A percentile compares a stretch with the other conserved stretches of the same genome.
phyloP scores from a whole-genome alignment of 2,113 vertebrate species.

The Scomber japonicus region DNA sequence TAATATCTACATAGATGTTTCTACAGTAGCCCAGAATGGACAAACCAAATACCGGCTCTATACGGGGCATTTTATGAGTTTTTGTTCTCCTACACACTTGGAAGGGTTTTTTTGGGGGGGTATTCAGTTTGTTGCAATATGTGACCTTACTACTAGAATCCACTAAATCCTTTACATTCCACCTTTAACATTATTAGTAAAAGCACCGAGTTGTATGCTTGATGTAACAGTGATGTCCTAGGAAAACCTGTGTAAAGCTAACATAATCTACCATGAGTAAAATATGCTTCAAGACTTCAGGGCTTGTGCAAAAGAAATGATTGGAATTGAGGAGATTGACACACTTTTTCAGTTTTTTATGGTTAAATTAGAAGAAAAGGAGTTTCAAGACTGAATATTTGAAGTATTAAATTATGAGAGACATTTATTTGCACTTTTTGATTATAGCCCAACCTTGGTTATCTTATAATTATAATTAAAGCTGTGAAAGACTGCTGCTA shows the following conservation, averaged over 20 bases:
- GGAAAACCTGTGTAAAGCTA: conserved; percentile 2
- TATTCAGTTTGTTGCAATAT: too few relatives aligned
- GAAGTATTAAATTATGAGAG: neutral
- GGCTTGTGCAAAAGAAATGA: conserved; percentile 4
- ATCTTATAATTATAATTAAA: neutral
- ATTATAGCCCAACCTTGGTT: neutral
- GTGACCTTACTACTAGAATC: too few relatives aligned
- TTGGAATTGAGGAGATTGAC: neutral
- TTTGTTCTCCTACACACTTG: too few relatives aligned
- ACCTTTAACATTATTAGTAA: conserved; percentile 2
- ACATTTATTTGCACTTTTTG: neutral
- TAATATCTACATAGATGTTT: too few relatives aligned
- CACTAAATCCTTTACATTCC: too few relatives aligned
- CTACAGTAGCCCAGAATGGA: too few relatives aligned
- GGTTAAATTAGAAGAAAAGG: neutral
- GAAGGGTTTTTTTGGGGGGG: too few relatives aligned
- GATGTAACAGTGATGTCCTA: neutral
- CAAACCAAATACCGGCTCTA: too few relatives aligned
- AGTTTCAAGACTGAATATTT: neutral
- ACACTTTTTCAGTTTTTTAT: neutral
- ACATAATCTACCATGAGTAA: neutral
- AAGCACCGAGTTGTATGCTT: neutral
- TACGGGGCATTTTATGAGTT: too few relatives aligned
- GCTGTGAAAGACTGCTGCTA: neutral
- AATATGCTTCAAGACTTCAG: conserved; percentile 17